Evolutionary conservation across 2,797 vertebrate genomes (phyloP).

Genomic region (Rhadinocentrus ornatus): DNA sequence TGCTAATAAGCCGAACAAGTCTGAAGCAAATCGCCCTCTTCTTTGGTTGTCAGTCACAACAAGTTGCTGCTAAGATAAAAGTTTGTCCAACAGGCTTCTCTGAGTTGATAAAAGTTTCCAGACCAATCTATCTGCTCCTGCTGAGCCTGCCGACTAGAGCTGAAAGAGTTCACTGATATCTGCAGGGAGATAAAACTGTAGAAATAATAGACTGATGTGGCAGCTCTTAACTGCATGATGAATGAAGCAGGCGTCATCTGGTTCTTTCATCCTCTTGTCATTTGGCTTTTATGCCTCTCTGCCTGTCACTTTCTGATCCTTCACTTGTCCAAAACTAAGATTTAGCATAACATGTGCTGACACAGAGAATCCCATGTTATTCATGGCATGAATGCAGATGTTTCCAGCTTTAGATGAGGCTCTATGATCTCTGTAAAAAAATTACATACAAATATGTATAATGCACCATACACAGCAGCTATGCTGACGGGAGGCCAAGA

Average conservation of each 20-base stretch:
- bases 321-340: slow-evolving; percentile 31
- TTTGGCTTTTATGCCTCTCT: slow-evolving; percentile 8
- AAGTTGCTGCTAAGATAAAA: slow-evolving; percentile 33
- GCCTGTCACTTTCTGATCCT: slow-evolving; percentile 4
- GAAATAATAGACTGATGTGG: slow-evolving; percentile 18
- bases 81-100: slow-evolving; percentile 39
- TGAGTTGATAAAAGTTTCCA: slow-evolving; percentile 35
- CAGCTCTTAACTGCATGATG: slow-evolving; percentile 15
- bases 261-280: slow-evolving; percentile 32
- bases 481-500: slow-evolving; percentile 13
- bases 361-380: slow-evolving; percentile 20
- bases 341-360: slow-evolving; percentile 36
- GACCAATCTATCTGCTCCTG: background rate
- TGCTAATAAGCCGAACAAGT: background rate
- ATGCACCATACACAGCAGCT: slow-evolving; percentile 12
- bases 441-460: slow-evolving; percentile 20
- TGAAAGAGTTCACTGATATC: slow-evolving; percentile 19
- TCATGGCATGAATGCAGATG: slow-evolving; percentile 34
- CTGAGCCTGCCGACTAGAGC: background rate
- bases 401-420: slow-evolving; percentile 16
- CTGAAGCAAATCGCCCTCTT: slow-evolving; percentile 4
- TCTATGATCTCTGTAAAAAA: background rate
- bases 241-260: slow-evolving; percentile 29
- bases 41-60: slow-evolving; percentile 31
- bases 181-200: slow-evolving; percentile 30